phyloP scores from a whole-genome alignment of 2,888 invertebrate genomes.

The Cerastis leucographa region DNA sequence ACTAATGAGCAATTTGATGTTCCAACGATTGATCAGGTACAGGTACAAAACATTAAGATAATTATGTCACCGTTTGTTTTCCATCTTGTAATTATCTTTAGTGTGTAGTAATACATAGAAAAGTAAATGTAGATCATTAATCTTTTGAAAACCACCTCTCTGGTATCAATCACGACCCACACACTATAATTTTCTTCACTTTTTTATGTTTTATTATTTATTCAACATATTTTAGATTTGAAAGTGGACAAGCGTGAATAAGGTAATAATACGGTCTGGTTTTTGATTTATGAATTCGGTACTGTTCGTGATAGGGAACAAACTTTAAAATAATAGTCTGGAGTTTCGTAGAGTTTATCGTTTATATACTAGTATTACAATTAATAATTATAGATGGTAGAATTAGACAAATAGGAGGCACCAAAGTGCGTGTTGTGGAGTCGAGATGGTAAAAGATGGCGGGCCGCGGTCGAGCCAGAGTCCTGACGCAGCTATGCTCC shows the following conservation, averaged over 20 bases:
- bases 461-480: too few relatives aligned
- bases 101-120: conserved; percentile 3
- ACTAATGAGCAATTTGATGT: conserved; percentile 21
- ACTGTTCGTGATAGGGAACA: too few relatives aligned
- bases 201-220: conserved; percentile 34
- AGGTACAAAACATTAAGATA: conserved; percentile 22
- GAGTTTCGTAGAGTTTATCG: too few relatives aligned
- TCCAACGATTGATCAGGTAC: conserved; percentile 25
- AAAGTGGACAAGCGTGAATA: conserved; percentile 33
- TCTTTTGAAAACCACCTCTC: conserved; percentile 45
- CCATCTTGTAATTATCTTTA: conserved; percentile 27
- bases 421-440: too few relatives aligned
- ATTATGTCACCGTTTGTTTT: conserved; percentile 18
- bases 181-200: conserved; percentile 41
- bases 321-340: too few relatives aligned
- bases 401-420: too few relatives aligned
- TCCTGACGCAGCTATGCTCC: too few relatives aligned
- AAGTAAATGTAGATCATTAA: conserved; percentile 41
- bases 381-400: too few relatives aligned
- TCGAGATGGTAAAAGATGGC: too few relatives aligned
- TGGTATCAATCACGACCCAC: conserved; percentile 53
- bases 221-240: conserved; percentile 28
- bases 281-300: conserved; percentile 42
- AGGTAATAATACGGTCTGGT: conserved; percentile 19
- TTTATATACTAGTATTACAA: too few relatives aligned